These are phyloP conservation scores for Athene noctua DNA, from an alignment of 2,113 vertebrate genomes.

Conservation along the genomic window DNA sequence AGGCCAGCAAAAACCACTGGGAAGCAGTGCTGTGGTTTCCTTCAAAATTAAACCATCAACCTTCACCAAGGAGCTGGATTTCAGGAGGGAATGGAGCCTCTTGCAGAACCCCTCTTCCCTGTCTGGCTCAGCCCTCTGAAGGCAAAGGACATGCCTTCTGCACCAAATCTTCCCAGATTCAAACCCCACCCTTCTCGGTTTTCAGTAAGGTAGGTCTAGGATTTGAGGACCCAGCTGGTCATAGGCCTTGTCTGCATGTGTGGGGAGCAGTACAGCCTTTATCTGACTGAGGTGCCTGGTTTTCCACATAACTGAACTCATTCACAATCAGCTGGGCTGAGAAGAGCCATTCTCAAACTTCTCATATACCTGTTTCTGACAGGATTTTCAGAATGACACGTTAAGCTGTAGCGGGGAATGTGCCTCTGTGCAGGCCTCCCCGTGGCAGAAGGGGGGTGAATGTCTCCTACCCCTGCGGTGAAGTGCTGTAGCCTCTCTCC, in stretches of 20 bases:
- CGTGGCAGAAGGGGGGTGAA: fast-evolving
- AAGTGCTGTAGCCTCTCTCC: background rate
- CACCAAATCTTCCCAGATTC: background rate
- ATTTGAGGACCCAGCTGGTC: background rate
- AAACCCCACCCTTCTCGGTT: background rate
- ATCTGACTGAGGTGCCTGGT: background rate
- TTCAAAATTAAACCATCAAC: background rate
- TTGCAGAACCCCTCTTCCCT: background rate
- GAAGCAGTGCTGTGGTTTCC: background rate
- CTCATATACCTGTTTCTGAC: background rate
- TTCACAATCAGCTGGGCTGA: background rate
- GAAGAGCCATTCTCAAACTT: background rate
- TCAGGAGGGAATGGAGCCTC: background rate
- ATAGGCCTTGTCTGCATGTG: background rate
- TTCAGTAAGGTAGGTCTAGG: background rate
- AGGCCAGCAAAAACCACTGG: background rate
- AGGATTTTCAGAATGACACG: background rate
- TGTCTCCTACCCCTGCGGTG: background rate
- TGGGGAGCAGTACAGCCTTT: background rate
- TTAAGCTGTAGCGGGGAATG: fast-evolving
- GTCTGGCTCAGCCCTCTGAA: background rate
- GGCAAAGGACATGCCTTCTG: background rate
- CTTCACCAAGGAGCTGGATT: background rate
- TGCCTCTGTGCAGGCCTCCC: background rate
- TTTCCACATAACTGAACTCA: background rate